Conservation (phyloP, 2,797 vertebrate genomes). For the Rhyacichthys aspro region DNA sequence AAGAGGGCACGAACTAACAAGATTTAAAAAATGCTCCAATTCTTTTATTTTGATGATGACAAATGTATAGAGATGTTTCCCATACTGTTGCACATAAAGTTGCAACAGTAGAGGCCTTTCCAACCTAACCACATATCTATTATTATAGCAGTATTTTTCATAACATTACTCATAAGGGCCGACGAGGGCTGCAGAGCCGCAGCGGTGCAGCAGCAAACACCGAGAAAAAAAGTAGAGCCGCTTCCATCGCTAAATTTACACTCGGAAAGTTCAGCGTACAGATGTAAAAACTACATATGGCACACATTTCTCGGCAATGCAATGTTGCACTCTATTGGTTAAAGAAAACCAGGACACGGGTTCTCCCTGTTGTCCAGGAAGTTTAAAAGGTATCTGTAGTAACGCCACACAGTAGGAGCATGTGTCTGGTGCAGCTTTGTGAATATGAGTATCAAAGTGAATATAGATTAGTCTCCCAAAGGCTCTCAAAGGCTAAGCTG, state of each 20-base stretch:
- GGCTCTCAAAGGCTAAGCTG: slow-evolving; percentile 77
- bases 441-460: slow-evolving; percentile 71
- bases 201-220: slow-evolving; percentile 10
- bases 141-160: slow-evolving; percentile 20
- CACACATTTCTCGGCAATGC: not conserved
- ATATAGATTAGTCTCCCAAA: slow-evolving; percentile 79
- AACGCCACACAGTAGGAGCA: slow-evolving; percentile 6
- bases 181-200: slow-evolving; percentile 1
- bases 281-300: not conserved
- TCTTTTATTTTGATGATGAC: slow-evolving; percentile 11
- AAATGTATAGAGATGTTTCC: slow-evolving; percentile 5
- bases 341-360: not conserved
- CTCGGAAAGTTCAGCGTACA: slow-evolving; percentile 5
- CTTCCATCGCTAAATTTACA: slow-evolving; percentile 13
- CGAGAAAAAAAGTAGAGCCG: not conserved
- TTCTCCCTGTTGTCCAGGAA: not conserved
- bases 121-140: slow-evolving; percentile 5
- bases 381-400: slow-evolving; percentile 8
- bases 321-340: slow-evolving; percentile 3
- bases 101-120: slow-evolving; percentile 11
- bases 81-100: slow-evolving; percentile 5
- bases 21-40: slow-evolving; percentile 10
- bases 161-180: slow-evolving; percentile 11
- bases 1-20: slow-evolving; percentile 9
- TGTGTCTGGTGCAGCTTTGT: slow-evolving; percentile 30